phyloP scores from a whole-genome alignment of 1,140 invertebrate genomes.

The Meloidogyne hapla region DNA sequence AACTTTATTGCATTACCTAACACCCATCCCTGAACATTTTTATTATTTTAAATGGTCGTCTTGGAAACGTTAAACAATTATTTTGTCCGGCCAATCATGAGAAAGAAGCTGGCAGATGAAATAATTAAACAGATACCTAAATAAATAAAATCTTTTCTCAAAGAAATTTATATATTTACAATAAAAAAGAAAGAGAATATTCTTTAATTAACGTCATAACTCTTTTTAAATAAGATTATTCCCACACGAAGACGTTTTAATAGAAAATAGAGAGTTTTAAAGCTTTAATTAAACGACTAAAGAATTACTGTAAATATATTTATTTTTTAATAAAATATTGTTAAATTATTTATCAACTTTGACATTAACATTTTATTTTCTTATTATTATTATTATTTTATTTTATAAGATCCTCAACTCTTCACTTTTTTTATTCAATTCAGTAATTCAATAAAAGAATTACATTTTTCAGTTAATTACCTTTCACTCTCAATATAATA shows the following conservation, averaged over 20 bases:
- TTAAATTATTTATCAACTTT: no score
- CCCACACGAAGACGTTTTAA: not conserved
- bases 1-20: constrained; percentile 12
- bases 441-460: not conserved
- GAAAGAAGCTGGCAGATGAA: constrained; percentile 2
- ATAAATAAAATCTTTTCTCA: no score
- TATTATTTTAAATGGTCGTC: not conserved
- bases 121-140: not conserved
- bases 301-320: no score
- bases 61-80: not conserved
- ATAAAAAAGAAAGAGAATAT: not conserved
- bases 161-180: no score
- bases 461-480: not conserved
- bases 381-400: no score
- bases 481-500: not conserved
- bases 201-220: not conserved
- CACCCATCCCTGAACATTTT: not conserved
- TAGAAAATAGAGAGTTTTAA: no score
- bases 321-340: no score
- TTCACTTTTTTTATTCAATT: no score
- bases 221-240: not conserved
- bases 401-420: constrained; percentile 1
- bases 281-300: no score
- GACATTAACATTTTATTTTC: not conserved
- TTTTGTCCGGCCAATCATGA: not conserved